Evolutionary conservation across 2,113 vertebrate genomes (phyloP).

Genomic region (Marmota flaviventris): DNA sequence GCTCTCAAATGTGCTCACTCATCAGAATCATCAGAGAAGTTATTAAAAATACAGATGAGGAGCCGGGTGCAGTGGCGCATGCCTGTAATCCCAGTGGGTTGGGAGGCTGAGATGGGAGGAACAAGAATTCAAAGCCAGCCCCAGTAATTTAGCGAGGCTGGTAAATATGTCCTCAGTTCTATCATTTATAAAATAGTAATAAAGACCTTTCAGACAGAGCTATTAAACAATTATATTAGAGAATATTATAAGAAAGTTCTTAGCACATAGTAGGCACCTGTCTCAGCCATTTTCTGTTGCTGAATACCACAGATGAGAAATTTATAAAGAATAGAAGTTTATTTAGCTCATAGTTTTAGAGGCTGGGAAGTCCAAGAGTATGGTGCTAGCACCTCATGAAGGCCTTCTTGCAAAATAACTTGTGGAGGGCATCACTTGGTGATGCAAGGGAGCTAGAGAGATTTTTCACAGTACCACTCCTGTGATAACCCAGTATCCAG

Average conservation of each 20-base stretch:
- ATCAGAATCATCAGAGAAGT: constrained; percentile 20
- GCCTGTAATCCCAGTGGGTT: too few relatives aligned
- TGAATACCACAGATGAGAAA: neutral
- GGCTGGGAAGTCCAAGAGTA: neutral
- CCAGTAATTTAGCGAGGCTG: neutral
- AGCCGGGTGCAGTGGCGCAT: too few relatives aligned
- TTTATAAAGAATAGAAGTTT: neutral
- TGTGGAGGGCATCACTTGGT: neutral
- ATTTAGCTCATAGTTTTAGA: neutral
- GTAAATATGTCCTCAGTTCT: neutral
- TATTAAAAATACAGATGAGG: neutral
- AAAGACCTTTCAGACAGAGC: neutral
- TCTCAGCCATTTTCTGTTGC: neutral
- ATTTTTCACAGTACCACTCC: neutral
- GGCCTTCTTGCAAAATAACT: neutral
- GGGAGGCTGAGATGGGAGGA: too few relatives aligned
- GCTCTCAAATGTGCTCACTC: neutral
- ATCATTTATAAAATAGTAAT: neutral
- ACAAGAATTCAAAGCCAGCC: too few relatives aligned
- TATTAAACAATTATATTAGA: neutral
- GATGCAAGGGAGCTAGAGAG: neutral
- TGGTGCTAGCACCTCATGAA: neutral
- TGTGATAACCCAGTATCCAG: neutral
- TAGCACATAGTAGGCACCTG: neutral
- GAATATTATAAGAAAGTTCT: neutral